These are phyloP conservation scores for Amia ocellicauda DNA, from an alignment of 2,113 vertebrate genomes.

Conservation along the genomic window DNA sequence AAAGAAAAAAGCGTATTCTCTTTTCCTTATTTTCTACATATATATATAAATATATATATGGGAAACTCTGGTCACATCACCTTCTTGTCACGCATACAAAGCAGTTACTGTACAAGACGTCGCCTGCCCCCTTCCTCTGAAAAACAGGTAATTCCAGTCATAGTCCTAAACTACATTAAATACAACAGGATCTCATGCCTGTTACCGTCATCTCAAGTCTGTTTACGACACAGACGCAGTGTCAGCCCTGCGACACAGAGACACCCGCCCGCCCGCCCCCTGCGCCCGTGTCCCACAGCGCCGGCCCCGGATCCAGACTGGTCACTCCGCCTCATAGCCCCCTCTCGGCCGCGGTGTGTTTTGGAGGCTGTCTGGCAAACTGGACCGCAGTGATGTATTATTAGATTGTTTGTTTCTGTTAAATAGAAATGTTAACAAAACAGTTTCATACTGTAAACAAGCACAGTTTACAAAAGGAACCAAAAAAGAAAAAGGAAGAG, in stretches of 20 bases:
- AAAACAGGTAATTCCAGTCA: constrained; percentile 12
- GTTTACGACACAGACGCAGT: constrained; percentile 1
- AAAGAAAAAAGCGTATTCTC: not conserved
- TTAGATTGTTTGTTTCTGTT: not conserved
- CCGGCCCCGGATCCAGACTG: too few relatives aligned
- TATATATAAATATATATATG: too few relatives aligned
- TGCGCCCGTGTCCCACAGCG: too few relatives aligned
- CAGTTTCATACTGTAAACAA: constrained; percentile 18
- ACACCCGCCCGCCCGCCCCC: too few relatives aligned
- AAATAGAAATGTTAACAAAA: constrained; percentile 9
- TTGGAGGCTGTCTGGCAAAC: constrained; percentile 14
- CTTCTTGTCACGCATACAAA: not conserved
- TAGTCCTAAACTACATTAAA: constrained; percentile 4
- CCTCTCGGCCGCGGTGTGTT: too few relatives aligned
- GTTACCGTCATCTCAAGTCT: not conserved
- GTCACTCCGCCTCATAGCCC: too few relatives aligned
- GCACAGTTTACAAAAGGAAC: constrained; percentile 7
- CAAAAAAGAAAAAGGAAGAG: constrained; percentile 40
- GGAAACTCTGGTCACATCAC: constrained; percentile 5
- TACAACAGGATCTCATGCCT: not conserved
- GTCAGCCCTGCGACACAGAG: too few relatives aligned
- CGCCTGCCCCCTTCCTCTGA: not conserved
- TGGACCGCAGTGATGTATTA: not conserved
- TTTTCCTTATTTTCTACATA: not conserved
- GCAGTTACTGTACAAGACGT: constrained; percentile 7